Percentiles rank a stretch among this genome's conserved stretches.
phyloP scores from a whole-genome alignment of 2,888 invertebrate genomes.

The Atethmia centrago region DNA sequence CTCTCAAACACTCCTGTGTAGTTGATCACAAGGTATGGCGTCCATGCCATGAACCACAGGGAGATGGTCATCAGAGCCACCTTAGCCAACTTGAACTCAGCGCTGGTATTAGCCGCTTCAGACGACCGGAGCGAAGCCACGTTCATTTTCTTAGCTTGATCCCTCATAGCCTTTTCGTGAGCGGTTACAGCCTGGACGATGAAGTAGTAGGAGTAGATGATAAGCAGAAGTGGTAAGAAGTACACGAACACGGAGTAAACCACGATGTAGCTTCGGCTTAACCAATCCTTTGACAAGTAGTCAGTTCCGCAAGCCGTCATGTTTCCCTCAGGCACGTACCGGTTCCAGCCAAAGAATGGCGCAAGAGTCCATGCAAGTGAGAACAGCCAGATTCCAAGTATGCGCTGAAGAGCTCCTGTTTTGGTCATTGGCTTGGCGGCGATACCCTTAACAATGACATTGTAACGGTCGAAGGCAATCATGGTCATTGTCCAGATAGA shows the following conservation, averaged over 20 bases:
- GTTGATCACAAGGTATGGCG: conserved; percentile 96
- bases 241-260: conserved; percentile 95
- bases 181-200: conserved; percentile 96
- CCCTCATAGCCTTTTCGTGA: conserved; percentile 96
- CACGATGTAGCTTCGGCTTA: conserved; percentile 95
- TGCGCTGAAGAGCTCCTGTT: conserved; percentile 94
- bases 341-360: conserved; percentile 96
- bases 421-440: conserved; percentile 96
- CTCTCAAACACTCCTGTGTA: conserved; percentile 94
- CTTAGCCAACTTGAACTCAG: conserved; percentile 96
- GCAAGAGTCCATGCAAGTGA: conserved; percentile 95
- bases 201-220: conserved; percentile 96
- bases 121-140: conserved; percentile 96
- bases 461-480: conserved; percentile 98
- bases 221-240: conserved; percentile 93
- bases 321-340: conserved; percentile 98
- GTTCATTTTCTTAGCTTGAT: conserved; percentile 98
- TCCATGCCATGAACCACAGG: conserved; percentile 98
- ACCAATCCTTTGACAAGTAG: conserved; percentile 94
- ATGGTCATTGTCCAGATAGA: conserved; percentile 98
- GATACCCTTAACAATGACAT: conserved; percentile 97
- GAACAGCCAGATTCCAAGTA: conserved; percentile 95
- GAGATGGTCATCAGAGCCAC: conserved; percentile 97
- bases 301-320: conserved; percentile 98
- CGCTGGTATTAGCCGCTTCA: conserved; percentile 94